Base-by-base conservation (phyloP, 2,113 vertebrate species). In the Oryzias celebensis region DNA sequence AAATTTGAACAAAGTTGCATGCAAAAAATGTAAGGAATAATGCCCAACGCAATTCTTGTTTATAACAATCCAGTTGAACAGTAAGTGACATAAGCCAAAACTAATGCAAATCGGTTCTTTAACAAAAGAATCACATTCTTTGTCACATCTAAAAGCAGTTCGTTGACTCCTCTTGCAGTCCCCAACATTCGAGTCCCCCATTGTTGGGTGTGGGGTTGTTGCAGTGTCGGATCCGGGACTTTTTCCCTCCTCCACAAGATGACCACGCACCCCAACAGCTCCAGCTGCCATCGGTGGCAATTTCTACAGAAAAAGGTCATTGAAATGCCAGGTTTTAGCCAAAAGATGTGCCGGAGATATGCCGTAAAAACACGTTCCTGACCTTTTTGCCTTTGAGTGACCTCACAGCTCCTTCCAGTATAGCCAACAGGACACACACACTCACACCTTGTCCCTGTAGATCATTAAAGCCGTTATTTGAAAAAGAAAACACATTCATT, bases 261-360 rank as follows among this genome's bases (percentile, higher is more conserved):
- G 95, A 93, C 95, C 95, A 98, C 4, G 75, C 65, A 14, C 93
- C 89, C 96, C 96, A 98, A 84, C 96, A 98, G 48, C 84, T 95
- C 96, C 96, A 98, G 53, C 66, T 91, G 46, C 95, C 96, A 24
- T 92, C 90, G 13, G 94, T 58, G 45, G 78, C 77, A 55, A 90
- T 46, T 55, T 72, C 96, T 98, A 76, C 42, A 58, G 59, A 36
- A 52, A 5, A 7, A 20, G 13, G 52, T 1, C 17, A 18, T 8
- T 24, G 1, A 20, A 20, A 20, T 15, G 26, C 26, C 0, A 36
- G 16, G 44, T 17, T 46, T 46, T 46, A 5, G 14, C 17, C 6
- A 5, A 46, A 46, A 16, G 44, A 36, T 36, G 36, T 2, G 36
- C 8, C 10, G 12, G 36, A 36, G 12, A 36, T 36, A 36, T 36